A percentile compares a stretch with the other conserved stretches of the same genome.
Conservation (phyloP, 2,113 vertebrate species). For the Morone chrysops region DNA sequence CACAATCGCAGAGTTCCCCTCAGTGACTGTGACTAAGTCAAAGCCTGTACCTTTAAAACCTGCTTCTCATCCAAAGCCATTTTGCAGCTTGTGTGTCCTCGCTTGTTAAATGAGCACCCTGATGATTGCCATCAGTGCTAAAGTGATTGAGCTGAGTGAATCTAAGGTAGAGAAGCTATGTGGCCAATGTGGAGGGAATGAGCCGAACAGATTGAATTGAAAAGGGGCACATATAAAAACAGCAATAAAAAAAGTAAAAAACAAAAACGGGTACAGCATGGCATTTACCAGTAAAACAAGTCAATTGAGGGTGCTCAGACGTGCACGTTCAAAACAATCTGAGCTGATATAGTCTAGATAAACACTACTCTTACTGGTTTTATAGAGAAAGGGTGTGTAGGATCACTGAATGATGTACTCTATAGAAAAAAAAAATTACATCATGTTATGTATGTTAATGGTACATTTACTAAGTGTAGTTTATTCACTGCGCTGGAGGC, state of each 20-base stretch:
- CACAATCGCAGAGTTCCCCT: slow-evolving; percentile 30
- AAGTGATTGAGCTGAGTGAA: slow-evolving; percentile 77
- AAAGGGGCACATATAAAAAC: slow-evolving; percentile 60
- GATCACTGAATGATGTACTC: not conserved
- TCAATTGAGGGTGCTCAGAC: slow-evolving; percentile 9
- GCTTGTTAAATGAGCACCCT: slow-evolving; percentile 77
- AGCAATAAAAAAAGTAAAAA: slow-evolving; percentile 50
- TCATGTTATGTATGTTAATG: not conserved
- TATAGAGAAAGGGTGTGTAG: not conserved
- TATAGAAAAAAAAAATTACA: not conserved
- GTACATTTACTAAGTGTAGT: no score
- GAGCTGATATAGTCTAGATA: not conserved
- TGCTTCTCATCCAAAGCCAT: slow-evolving; percentile 65
- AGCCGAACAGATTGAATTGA: slow-evolving; percentile 70
- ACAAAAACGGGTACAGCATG: slow-evolving; percentile 6
- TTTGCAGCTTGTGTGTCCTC: slow-evolving; percentile 55
- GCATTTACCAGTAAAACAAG: slow-evolving; percentile 3
- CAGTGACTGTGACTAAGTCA: slow-evolving; percentile 50
- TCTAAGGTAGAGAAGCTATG: slow-evolving; percentile 56
- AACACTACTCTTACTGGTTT: slow-evolving; percentile 12
- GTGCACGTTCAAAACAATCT: slow-evolving; percentile 44
- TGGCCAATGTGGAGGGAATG: slow-evolving; percentile 65
- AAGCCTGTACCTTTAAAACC: slow-evolving; percentile 69
- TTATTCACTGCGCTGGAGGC: no score
- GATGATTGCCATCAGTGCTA: slow-evolving; percentile 78